These are phyloP conservation scores for Cottus gobio DNA, from an alignment of 2,113 vertebrate species.

Conservation along the genomic window DNA sequence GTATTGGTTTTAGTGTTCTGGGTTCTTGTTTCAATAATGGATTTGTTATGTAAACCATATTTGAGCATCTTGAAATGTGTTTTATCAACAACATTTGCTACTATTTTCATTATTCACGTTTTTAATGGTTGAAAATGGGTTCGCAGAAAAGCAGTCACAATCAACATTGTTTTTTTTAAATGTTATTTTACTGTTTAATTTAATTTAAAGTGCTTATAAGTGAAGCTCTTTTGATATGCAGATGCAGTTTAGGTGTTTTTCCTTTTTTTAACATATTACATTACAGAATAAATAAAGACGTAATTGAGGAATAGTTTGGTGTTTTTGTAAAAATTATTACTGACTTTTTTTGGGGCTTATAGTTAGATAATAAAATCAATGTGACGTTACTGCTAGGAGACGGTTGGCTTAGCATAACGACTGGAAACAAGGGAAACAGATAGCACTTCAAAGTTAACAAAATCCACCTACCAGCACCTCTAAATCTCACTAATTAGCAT, in stretches of 20 bases:
- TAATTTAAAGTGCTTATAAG: neutral
- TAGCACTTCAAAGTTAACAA: neutral
- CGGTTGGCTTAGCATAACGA: conserved; percentile 3
- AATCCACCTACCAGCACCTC: neutral
- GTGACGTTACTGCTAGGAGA: neutral
- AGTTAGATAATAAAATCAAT: neutral
- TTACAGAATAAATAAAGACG: neutral
- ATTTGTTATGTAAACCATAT: neutral
- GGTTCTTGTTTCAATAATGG: neutral
- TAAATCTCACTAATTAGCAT: neutral
- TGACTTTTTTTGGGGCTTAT: neutral
- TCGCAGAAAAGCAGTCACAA: neutral
- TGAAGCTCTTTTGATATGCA: neutral
- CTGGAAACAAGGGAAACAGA: neutral
- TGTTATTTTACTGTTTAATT: neutral
- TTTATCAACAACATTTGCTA: neutral
- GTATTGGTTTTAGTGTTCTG: neutral
- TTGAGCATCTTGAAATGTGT: neutral
- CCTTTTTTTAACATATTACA: conserved; percentile 4
- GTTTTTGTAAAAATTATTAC: neutral
- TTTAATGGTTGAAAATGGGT: neutral
- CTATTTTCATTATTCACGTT: neutral
- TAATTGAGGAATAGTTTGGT: neutral
- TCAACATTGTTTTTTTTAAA: neutral
- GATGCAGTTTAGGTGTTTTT: neutral